A percentile compares a stretch with the other conserved stretches of the same genome.
Evolutionary conservation across 2,113 vertebrate species (phyloP).

Genomic region (Athene noctua): DNA sequence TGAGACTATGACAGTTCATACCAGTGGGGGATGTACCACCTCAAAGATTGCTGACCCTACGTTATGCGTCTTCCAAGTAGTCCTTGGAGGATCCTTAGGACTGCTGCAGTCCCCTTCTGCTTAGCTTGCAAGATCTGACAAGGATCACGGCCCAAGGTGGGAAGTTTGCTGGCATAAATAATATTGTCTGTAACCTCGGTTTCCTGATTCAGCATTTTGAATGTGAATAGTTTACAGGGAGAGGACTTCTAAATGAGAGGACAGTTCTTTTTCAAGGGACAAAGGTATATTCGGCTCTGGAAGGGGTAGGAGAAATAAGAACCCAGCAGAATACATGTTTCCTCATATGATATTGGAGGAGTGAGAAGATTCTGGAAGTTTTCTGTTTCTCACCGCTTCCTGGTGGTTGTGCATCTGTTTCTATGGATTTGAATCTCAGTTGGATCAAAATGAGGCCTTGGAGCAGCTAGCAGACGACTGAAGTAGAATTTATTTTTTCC

Average conservation of each 20-base stretch:
- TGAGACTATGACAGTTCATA: background rate
- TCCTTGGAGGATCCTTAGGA: constrained; percentile 40
- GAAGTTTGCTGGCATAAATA: constrained; percentile 44
- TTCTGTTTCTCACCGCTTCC: background rate
- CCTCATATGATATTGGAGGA: background rate
- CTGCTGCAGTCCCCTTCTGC: constrained; percentile 44
- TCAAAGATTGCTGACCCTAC: background rate
- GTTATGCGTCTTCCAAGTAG: background rate
- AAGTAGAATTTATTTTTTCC: background rate
- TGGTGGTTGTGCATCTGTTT: background rate
- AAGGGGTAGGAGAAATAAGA: background rate
- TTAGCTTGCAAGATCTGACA: constrained; percentile 46
- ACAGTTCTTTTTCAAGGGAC: background rate
- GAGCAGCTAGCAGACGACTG: background rate
- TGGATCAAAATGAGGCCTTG: background rate
- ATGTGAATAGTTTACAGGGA: background rate
- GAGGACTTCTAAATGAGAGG: background rate
- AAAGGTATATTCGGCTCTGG: background rate
- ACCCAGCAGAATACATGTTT: background rate
- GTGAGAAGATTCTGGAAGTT: background rate
- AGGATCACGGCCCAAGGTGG: constrained; percentile 55
- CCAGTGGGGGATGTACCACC: background rate
- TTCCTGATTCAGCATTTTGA: constrained; percentile 32
- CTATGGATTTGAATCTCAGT: background rate
- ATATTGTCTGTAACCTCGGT: background rate